Evolutionary conservation across 1,140 invertebrate genomes (phyloP).

Genomic region (Leptinotarsa undecemlineata): DNA sequence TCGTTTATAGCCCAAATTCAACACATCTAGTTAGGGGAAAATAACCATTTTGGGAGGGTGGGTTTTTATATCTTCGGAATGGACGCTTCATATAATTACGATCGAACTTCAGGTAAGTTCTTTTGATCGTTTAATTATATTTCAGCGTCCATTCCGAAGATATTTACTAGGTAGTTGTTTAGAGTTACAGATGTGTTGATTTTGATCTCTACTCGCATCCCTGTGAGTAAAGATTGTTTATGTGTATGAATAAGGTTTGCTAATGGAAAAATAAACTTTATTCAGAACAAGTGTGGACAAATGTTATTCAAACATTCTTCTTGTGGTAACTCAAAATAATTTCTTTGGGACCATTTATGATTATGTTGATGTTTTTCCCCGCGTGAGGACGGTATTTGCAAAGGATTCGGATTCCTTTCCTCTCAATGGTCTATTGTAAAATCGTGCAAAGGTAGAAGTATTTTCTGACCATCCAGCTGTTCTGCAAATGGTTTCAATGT

Average conservation of each 20-base stretch:
- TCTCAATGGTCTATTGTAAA: too few species aligned
- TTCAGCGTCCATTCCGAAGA: background rate
- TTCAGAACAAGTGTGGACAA: background rate
- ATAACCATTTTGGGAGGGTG: background rate
- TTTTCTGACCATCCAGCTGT: too few species aligned
- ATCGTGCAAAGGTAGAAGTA: too few species aligned
- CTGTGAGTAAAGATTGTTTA: background rate
- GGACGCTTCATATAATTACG: background rate
- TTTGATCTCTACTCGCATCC: background rate
- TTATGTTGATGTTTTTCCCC: background rate
- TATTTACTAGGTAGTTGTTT: constrained; percentile 10
- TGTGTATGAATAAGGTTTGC: background rate
- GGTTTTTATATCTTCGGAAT: constrained; percentile 1
- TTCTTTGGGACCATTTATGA: background rate
- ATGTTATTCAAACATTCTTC: background rate
- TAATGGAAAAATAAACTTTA: background rate
- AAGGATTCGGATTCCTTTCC: background rate
- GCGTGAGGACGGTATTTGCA: background rate
- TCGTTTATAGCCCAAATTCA: too few species aligned
- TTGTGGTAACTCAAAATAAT: background rate
- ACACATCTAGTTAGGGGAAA: too few species aligned
- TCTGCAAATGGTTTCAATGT: background rate
- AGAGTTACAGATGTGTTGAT: background rate
- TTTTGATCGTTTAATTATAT: too few species aligned
- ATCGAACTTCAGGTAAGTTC: too few species aligned